phyloP scores from a whole-genome alignment of 1,140 invertebrate species.

The Tetraneura akinire region DNA sequence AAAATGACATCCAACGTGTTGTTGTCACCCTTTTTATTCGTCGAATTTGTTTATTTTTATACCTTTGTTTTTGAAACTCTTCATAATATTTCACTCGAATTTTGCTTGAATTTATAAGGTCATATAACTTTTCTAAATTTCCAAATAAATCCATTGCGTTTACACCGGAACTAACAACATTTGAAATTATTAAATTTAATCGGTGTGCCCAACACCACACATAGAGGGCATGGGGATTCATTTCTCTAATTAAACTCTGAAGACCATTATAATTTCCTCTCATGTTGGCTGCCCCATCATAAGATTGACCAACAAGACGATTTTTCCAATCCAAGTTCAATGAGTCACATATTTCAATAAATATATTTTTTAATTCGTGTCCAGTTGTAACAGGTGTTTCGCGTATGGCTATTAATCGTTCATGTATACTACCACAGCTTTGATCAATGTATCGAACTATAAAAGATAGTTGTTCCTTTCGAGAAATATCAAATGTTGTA shows the following conservation, averaged over 20 bases:
- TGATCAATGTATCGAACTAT: background rate
- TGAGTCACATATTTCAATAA: background rate
- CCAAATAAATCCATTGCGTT: background rate
- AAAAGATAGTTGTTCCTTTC: background rate
- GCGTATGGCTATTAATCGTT: background rate
- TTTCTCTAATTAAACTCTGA: background rate
- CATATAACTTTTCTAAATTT: conserved; percentile 7
- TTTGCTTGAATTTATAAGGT: background rate
- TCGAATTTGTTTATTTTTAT: background rate
- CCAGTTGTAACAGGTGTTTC: conserved; percentile 12
- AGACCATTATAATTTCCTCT: conserved; percentile 6
- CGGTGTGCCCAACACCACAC: background rate
- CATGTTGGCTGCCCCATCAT: conserved; percentile 8
- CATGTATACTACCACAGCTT: conserved; percentile 3
- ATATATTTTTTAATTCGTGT: background rate
- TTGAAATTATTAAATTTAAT: background rate
- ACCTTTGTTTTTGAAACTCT: conserved; percentile 8
- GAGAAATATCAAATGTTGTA: conserved; percentile 15
- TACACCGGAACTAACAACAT: background rate
- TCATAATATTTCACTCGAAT: conserved; percentile 1
- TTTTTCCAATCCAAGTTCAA: conserved; percentile 5
- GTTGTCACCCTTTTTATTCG: background rate
- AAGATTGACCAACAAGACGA: background rate
- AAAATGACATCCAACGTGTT: conserved; percentile 1
- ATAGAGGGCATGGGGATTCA: background rate